Evolutionary conservation across 2,888 invertebrate genomes (phyloP).

Genomic region (Tipula lateralis): DNA sequence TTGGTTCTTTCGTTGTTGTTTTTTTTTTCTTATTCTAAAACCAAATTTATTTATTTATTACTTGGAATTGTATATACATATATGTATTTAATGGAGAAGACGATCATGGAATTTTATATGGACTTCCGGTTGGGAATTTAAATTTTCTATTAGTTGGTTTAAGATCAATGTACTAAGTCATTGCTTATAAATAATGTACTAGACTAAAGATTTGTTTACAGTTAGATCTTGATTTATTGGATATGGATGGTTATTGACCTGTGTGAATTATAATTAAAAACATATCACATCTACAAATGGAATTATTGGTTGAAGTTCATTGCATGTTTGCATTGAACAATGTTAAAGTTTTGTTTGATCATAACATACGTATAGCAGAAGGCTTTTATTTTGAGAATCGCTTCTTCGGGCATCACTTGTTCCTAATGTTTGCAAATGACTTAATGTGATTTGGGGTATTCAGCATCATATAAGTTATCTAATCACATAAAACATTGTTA

Average conservation of each 20-base stretch:
- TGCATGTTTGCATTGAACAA: too few relatives aligned
- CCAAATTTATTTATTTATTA: background rate
- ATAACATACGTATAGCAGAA: too few relatives aligned
- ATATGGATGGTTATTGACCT: background rate
- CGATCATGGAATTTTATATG: conserved; percentile 24
- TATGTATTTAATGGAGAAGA: background rate
- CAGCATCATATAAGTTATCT: too few relatives aligned
- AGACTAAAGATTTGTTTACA: background rate
- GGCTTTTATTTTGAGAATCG: too few relatives aligned
- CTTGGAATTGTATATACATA: background rate
- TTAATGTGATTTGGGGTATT: too few relatives aligned
- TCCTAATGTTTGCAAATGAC: too few relatives aligned
- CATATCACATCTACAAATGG: too few relatives aligned
- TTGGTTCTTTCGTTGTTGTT: background rate
- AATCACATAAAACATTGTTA: too few relatives aligned
- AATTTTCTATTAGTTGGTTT: background rate
- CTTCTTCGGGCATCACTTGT: too few relatives aligned
- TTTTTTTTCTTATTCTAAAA: background rate
- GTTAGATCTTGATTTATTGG: background rate
- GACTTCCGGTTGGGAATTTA: background rate
- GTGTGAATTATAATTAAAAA: background rate
- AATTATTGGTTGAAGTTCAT: too few relatives aligned
- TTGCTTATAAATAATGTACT: background rate
- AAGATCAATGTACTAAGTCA: background rate
- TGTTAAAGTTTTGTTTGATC: too few relatives aligned